Percentiles rank a stretch among this genome's conserved stretches.
Evolutionary conservation across 2,888 invertebrate genomes (phyloP).

Genomic region (Ochropleura plecta): DNA sequence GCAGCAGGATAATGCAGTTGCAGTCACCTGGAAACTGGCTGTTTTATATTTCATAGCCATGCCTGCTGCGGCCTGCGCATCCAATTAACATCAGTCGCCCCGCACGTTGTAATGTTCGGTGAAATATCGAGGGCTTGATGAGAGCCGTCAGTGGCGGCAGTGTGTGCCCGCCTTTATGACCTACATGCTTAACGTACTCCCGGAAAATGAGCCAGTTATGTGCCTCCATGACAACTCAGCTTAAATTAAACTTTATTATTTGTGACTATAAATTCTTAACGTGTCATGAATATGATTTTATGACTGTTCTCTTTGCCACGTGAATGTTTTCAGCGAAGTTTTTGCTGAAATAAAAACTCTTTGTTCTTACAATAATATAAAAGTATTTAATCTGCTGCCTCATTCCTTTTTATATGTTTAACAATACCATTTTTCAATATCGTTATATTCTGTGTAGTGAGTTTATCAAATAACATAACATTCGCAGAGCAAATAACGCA

Average conservation of each 20-base stretch:
- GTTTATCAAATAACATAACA: slow-evolving; percentile 38
- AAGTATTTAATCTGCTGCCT: slow-evolving; percentile 4
- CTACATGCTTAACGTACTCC: slow-evolving; percentile 67
- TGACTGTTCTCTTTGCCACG: background rate
- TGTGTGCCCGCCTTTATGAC: slow-evolving; percentile 76
- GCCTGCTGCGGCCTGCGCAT: slow-evolving; percentile 80
- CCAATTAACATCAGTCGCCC: slow-evolving; percentile 88
- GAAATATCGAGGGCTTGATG: slow-evolving; percentile 86
- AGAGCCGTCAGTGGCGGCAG: slow-evolving; percentile 65
- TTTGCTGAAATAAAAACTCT: background rate
- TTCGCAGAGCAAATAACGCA: slow-evolving; percentile 34
- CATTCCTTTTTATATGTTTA: slow-evolving; percentile 36
- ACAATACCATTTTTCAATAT: slow-evolving; percentile 29
- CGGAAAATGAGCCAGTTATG: slow-evolving; percentile 63
- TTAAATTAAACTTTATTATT: slow-evolving; percentile 66
- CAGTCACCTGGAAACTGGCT: slow-evolving; percentile 70
- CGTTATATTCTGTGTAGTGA: slow-evolving; percentile 19
- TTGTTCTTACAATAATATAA: background rate
- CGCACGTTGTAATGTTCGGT: slow-evolving; percentile 83
- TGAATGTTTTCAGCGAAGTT: background rate
- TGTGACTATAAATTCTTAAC: slow-evolving; percentile 26
- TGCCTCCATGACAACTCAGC: slow-evolving; percentile 57
- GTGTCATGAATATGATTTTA: slow-evolving; percentile 49
- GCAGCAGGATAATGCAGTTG: slow-evolving; percentile 73
- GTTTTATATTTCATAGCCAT: slow-evolving; percentile 85